Percentiles rank a stretch among this genome's conserved stretches.
phyloP scores from a whole-genome alignment of 2,888 invertebrate species.

The Cantharis lateralis region DNA sequence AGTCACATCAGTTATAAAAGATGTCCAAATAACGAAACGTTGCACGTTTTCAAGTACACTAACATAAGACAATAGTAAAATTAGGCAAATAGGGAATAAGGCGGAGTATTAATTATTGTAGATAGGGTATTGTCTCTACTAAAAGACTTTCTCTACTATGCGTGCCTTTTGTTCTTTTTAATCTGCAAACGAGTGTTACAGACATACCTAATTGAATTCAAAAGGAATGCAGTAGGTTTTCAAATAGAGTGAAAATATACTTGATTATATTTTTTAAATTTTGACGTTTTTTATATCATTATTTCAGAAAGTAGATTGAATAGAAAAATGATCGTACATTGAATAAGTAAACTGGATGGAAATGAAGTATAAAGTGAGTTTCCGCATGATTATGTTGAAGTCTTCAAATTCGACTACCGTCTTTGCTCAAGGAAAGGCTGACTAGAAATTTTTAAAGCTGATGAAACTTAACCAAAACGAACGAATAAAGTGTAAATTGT shows the following conservation, averaged over 20 bases:
- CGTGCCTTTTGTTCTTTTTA: background rate
- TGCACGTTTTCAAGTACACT: background rate
- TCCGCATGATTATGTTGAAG: conserved; percentile 13
- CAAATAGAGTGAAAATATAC: background rate
- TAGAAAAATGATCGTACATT: conserved; percentile 15
- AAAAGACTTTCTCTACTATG: background rate
- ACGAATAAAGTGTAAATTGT: background rate
- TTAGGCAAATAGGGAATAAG: background rate
- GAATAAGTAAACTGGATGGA: conserved; percentile 11
- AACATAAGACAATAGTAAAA: background rate
- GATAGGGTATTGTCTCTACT: background rate
- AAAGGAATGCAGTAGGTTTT: background rate
- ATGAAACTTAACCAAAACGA: background rate
- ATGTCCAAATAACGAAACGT: background rate
- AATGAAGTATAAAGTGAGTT: conserved; percentile 16
- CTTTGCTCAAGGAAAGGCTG: background rate
- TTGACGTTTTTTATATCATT: background rate
- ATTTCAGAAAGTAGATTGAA: conserved; percentile 2
- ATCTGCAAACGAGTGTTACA: background rate
- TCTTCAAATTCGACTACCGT: conserved; percentile 10
- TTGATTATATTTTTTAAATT: background rate
- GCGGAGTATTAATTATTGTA: background rate
- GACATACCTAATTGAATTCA: background rate
- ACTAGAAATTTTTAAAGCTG: background rate
- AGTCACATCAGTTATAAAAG: too few species aligned